A percentile compares a stretch with the other conserved stretches of the same genome.
Evolutionary conservation across 2,113 vertebrate genomes (phyloP).

Genomic region (Mus pahari): DNA sequence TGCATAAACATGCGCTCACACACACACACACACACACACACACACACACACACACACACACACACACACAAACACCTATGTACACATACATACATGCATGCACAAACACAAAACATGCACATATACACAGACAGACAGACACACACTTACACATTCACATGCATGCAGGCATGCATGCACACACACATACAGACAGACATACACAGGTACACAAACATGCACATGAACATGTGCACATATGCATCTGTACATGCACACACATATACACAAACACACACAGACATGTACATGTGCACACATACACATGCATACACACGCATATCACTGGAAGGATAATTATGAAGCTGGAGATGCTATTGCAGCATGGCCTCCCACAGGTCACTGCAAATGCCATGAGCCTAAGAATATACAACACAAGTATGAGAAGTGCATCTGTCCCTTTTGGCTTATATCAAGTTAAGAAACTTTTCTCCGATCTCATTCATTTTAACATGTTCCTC

Average conservation of each 20-base stretch:
- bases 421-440: neutral
- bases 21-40: neutral
- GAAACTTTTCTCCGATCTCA: neutral
- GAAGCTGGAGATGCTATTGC: neutral
- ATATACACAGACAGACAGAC: neutral
- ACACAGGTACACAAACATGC: neutral
- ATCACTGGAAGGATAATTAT: neutral
- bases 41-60: neutral
- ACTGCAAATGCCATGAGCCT: neutral
- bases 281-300: no score
- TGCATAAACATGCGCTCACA: neutral
- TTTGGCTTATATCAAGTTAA: neutral
- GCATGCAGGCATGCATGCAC: neutral
- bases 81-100: no score
- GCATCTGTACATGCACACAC: neutral
- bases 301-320: neutral
- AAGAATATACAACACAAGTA: neutral
- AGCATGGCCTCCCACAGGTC: neutral
- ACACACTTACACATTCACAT: neutral
- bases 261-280: neutral
- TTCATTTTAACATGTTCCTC: neutral
- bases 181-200: no score
- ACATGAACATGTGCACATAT: accelerated
- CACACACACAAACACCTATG: neutral
- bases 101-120: neutral